A percentile compares a stretch with the other conserved stretches of the same genome.
Evolutionary conservation across 1,140 invertebrate genomes (phyloP).

Genomic region (Aporrectodea caliginosa): DNA sequence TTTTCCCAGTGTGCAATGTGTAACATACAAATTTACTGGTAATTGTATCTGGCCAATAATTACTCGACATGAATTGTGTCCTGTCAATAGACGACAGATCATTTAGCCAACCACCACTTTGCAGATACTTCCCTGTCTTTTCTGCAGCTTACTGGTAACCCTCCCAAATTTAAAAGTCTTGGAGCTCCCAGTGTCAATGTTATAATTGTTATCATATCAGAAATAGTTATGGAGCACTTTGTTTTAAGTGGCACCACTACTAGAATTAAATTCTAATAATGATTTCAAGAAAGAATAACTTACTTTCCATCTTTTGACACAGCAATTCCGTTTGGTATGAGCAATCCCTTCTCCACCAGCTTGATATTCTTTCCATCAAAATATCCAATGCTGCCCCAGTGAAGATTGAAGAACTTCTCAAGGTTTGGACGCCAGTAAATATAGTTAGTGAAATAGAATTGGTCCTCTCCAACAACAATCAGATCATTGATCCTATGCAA

Average conservation of each 20-base stretch:
- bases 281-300: slow-evolving; percentile 1
- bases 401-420: slow-evolving; percentile 30
- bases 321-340: slow-evolving; percentile 39
- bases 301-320: slow-evolving; percentile 39
- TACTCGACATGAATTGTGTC: too few relatives aligned
- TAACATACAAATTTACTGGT: too few relatives aligned
- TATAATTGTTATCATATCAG: too few relatives aligned
- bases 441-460: slow-evolving; percentile 41
- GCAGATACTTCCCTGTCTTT: too few relatives aligned
- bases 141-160: too few relatives aligned
- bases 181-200: neutral
- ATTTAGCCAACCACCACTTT: too few relatives aligned
- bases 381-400: slow-evolving; percentile 36
- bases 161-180: neutral
- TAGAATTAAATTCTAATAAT: neutral
- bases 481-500: too few relatives aligned
- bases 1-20: too few relatives aligned
- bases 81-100: too few relatives aligned
- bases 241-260: neutral
- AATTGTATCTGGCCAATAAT: too few relatives aligned
- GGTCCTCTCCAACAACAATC: too few relatives aligned
- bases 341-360: slow-evolving; percentile 35
- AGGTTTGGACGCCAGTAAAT: neutral
- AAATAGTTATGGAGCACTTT: neutral
- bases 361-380: slow-evolving; percentile 34